phyloP scores from a whole-genome alignment of 2,113 vertebrate species.

The Cynocephalus volans region DNA sequence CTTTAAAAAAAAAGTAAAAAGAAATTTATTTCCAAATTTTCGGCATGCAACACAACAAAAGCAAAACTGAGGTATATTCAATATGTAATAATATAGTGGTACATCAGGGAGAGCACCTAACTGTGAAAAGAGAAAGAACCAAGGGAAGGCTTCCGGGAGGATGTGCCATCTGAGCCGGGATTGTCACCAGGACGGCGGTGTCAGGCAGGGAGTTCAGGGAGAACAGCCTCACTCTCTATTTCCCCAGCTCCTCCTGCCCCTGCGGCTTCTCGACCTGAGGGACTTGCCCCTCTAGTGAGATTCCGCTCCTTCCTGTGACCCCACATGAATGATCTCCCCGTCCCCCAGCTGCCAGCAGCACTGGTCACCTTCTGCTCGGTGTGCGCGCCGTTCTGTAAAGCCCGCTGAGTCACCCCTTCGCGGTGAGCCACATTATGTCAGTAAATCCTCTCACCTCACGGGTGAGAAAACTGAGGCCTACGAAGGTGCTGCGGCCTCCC shows the following conservation, averaged over 20 bases:
- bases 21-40: background rate
- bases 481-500: no score
- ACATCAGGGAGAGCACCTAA: background rate
- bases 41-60: background rate
- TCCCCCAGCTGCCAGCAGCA: background rate
- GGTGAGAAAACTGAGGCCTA: background rate
- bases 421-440: background rate
- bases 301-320: background rate
- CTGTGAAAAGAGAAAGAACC: background rate
- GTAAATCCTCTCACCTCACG: background rate
- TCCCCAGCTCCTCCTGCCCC: background rate
- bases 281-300: no score
- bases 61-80: background rate
- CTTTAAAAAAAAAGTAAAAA: background rate
- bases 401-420: background rate
- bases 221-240: background rate
- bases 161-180: background rate
- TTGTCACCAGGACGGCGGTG: background rate
- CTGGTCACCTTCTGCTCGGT: background rate
- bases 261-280: background rate
- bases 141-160: background rate
- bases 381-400: background rate
- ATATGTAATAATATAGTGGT: no score
- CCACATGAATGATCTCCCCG: fast-evolving
- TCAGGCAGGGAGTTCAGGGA: background rate